Conservation (phyloP, 2,113 vertebrate species). For the Dolichallabes microphthalmus region DNA sequence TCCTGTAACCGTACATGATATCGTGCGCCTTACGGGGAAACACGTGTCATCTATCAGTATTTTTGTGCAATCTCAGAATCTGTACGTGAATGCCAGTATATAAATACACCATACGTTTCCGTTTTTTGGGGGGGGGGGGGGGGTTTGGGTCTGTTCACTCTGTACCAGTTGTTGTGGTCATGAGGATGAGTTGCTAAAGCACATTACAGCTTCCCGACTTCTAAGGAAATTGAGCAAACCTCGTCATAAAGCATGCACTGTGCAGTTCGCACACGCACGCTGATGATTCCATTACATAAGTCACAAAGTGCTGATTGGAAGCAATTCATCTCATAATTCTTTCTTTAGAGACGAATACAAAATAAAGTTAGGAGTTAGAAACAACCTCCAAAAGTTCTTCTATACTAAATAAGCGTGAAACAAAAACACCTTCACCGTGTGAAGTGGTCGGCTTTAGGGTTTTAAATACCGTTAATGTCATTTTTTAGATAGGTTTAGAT, state of each 20-base stretch:
- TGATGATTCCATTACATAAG: constrained; percentile 52
- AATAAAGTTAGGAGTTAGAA: neutral
- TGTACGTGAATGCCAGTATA: neutral
- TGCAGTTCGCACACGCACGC: neutral
- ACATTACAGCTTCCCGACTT: constrained; percentile 53
- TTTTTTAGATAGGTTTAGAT: neutral
- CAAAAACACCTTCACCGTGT: neutral
- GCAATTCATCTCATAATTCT: neutral
- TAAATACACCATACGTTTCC: neutral
- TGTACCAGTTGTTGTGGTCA: neutral
- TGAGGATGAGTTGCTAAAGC: constrained; percentile 40
- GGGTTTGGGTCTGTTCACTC: neutral
- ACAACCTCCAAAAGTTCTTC: neutral
- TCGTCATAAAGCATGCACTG: constrained; percentile 32
- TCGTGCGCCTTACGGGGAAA: neutral
- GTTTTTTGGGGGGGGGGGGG: neutral
- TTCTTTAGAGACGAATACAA: too few species aligned
- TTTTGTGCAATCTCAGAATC: neutral
- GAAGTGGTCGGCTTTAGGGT: neutral
- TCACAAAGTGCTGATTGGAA: neutral
- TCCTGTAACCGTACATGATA: neutral
- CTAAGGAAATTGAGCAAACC: constrained; percentile 67
- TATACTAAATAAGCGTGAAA: neutral
- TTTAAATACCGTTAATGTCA: neutral
- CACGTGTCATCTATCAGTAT: neutral